Percentiles rank a stretch among this genome's conserved stretches.
These are phyloP conservation scores for Drepanosiphum platanoidis DNA, from an alignment of 2,888 invertebrate genomes.

Conservation along the genomic window DNA sequence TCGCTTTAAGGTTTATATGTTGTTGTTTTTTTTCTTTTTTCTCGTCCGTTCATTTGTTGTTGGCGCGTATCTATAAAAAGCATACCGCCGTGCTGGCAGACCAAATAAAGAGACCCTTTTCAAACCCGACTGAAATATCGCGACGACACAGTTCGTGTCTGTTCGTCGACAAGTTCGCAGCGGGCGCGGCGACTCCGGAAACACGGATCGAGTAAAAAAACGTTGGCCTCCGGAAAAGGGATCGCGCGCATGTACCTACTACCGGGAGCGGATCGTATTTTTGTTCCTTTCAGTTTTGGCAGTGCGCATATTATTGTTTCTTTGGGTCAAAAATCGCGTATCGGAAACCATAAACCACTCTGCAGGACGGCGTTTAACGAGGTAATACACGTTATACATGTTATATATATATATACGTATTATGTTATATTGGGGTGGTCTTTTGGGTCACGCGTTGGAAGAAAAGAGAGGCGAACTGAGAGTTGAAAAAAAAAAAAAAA, in stretches of 20 bases:
- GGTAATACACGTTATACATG: slow-evolving; percentile 33
- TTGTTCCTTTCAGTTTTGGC: not conserved
- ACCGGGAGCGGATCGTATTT: not conserved
- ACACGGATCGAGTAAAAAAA: slow-evolving; percentile 19
- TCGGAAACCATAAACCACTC: slow-evolving; percentile 48
- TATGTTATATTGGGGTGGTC: slow-evolving; percentile 57
- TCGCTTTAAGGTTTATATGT: not conserved
- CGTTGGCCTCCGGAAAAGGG: not conserved
- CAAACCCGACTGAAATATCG: slow-evolving; percentile 3
- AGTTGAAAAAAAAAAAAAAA: slow-evolving; percentile 24
- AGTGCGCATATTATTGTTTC: slow-evolving; percentile 1
- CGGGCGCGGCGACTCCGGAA: slow-evolving; percentile 44
- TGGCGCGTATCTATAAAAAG: no score
- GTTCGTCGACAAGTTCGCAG: slow-evolving; percentile 54
- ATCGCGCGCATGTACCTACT: not conserved
- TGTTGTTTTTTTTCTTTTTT: slow-evolving; percentile 14
- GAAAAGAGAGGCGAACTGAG: slow-evolving; percentile 33
- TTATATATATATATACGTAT: no score
- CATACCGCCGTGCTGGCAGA: no score
- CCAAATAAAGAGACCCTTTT: slow-evolving; percentile 37
- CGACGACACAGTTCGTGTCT: slow-evolving; percentile 51
- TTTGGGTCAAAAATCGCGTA: slow-evolving; percentile 25
- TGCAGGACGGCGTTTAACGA: slow-evolving; percentile 52
- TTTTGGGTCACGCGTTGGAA: slow-evolving; percentile 31
- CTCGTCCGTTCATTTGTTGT: not conserved